Base-by-base conservation (phyloP, 2,888 invertebrate genomes). In the Periphyllus acericola region DNA sequence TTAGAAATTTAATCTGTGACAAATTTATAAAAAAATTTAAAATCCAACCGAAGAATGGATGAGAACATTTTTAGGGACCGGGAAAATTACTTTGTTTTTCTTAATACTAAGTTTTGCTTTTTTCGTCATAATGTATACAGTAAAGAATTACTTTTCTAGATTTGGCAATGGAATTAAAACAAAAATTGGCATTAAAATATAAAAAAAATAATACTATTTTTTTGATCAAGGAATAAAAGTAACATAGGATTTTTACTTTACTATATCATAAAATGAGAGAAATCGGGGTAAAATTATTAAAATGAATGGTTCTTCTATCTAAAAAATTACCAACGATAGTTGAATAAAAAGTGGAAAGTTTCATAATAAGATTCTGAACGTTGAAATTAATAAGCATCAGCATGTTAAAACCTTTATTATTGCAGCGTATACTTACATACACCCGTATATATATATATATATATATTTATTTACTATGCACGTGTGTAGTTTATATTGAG, bases 381-480 rank as follows among this genome's bases (percentile, higher is more conserved):
- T 75, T 46, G 29, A 40, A 6, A 60, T 84, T 60, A 83, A 76
- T 66, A 40, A 76, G n/a, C 55, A 40, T 81, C 21, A 11, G 9
- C 11, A 3, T 9, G 36, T 75, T 83, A 40, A 71, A 32, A 46
- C 32, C 71, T 34, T 52, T 52, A 82, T 19, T 14, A 2, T 46
- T 46, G 46, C 46, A 46, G 11, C 46, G 46, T n/a, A 19, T n/a
- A n/a, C n/a, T n/a, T n/a, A n/a, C n/a, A n/a, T n/a, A n/a, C n/a
- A n/a, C n/a, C n/a, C n/a, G n/a, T n/a, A n/a, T n/a, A n/a, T 72
- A 17, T n/a, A 21, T 29, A 46, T 40, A 68, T 14, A 14, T 36
- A 60, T 8, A n/a, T 11, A 17, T 79, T 4, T 66, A 80, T 66
- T 46, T 36, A 66, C 1, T n/a, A 36, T 19, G n/a, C 17, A 80